Evolutionary conservation across 2,113 vertebrate species (phyloP).

Genomic region (Ctenomys sociabilis): DNA sequence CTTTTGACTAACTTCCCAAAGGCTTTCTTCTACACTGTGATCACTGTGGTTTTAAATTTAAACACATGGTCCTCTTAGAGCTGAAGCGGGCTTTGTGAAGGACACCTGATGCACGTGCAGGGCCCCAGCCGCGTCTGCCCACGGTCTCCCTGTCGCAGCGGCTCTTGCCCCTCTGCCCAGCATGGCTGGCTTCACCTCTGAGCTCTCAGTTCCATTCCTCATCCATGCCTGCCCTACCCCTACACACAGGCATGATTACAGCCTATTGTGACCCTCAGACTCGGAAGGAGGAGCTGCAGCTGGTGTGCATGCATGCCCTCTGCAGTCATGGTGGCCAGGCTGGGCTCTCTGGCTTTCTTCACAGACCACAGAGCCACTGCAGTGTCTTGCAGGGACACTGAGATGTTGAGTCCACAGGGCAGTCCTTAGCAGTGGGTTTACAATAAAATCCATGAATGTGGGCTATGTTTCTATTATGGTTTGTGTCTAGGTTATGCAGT

Average conservation of each 20-base stretch:
- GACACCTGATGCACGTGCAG: neutral
- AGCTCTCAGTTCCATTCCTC: neutral
- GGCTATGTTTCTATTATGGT: neutral
- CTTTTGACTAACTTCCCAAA: neutral
- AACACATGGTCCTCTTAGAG: neutral
- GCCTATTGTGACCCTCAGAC: neutral
- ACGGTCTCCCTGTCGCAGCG: neutral
- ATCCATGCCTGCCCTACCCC: neutral
- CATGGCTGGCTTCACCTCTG: neutral
- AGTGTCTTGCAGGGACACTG: neutral
- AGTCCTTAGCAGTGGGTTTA: neutral
- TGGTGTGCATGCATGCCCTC: neutral
- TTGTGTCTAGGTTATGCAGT: no score
- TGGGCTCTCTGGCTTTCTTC: no score
- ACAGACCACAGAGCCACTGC: neutral
- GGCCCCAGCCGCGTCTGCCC: no score
- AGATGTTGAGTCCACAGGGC: neutral
- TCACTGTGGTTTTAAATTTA: neutral
- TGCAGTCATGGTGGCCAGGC: neutral
- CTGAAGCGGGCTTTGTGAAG: neutral
- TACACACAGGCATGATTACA: rapidly evolving
- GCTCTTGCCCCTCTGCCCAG: neutral
- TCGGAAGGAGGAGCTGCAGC: neutral
- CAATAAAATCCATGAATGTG: neutral
- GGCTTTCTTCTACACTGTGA: neutral